phyloP scores from a whole-genome alignment of 2,888 invertebrate genomes.

The Onthophagus sagittarius region DNA sequence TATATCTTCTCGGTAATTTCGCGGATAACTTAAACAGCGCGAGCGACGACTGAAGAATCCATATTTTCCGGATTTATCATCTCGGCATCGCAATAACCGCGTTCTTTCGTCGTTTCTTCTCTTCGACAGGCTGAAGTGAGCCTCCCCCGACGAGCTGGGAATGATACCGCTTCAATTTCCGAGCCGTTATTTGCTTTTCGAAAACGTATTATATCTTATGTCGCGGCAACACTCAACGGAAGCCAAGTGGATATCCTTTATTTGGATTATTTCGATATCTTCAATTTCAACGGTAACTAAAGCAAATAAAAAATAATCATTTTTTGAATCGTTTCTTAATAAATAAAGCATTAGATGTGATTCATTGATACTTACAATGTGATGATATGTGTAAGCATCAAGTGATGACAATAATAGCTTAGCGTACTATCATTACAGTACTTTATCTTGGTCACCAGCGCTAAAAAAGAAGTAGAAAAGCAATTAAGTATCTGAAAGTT shows the following conservation, averaged over 20 bases:
- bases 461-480: too few species aligned
- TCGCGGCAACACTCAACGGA: background rate
- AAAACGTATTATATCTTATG: conserved; percentile 3
- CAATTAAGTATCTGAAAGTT: too few species aligned
- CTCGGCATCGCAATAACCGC: conserved; percentile 6
- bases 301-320: background rate
- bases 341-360: too few species aligned
- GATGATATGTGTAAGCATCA: too few species aligned
- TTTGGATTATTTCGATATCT: background rate
- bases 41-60: conserved; percentile 2
- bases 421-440: too few species aligned
- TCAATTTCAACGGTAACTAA: background rate
- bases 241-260: background rate
- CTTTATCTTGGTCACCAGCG: too few species aligned
- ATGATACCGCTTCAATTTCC: conserved; percentile 11
- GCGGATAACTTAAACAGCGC: conserved; percentile 4
- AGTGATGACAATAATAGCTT: too few species aligned
- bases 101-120: conserved; percentile 3
- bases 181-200: conserved; percentile 11
- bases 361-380: too few species aligned
- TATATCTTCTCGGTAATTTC: conserved; percentile 1
- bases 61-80: conserved; percentile 7
- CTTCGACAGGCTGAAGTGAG: background rate
- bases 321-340: too few species aligned
- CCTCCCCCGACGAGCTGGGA: background rate